Conservation (phyloP, 1,140 invertebrate genomes). For the Rhagoletis pomonella region DNA sequence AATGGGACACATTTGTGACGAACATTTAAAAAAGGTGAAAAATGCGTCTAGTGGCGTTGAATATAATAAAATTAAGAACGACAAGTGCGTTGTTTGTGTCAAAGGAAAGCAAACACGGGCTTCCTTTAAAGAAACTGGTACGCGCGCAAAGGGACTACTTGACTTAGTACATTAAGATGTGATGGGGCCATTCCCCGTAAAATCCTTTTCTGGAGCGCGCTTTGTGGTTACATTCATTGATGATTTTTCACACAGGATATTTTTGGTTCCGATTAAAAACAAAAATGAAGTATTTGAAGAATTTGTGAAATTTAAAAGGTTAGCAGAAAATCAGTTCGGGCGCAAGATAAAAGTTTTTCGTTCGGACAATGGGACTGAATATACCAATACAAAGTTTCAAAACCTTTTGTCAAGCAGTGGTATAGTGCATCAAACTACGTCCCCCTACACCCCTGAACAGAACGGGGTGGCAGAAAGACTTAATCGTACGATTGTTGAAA, state of each 20-base stretch:
- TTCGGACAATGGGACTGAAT: constrained; percentile 75
- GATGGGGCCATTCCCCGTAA: constrained; percentile 63
- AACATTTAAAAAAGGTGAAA: too few species aligned
- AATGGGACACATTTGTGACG: too few species aligned
- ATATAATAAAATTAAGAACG: not conserved
- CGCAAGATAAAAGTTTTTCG: constrained; percentile 56
- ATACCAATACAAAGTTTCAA: too few species aligned
- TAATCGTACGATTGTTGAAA: constrained; percentile 55
- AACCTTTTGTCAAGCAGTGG: not conserved
- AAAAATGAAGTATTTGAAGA: too few species aligned
- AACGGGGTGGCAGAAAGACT: constrained; percentile 44
- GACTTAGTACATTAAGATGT: too few species aligned
- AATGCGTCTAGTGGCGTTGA: not conserved
- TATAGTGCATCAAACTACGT: constrained; percentile 53
- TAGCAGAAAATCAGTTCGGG: constrained; percentile 68
- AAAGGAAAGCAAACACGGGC: too few species aligned
- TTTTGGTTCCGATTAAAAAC: too few species aligned
- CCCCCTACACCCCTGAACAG: constrained; percentile 51
- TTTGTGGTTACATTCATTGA: constrained; percentile 75
- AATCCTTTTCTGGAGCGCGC: constrained; percentile 65
- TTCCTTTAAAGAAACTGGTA: too few species aligned
- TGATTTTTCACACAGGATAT: constrained; percentile 66
- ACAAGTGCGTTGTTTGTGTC: too few species aligned
- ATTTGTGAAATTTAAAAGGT: constrained; percentile 68
- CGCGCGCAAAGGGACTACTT: too few species aligned